Percentiles rank a stretch among this genome's conserved stretches.
Evolutionary conservation across 2,888 invertebrate species (phyloP).

Genomic region (Crocallis elinguaria): DNA sequence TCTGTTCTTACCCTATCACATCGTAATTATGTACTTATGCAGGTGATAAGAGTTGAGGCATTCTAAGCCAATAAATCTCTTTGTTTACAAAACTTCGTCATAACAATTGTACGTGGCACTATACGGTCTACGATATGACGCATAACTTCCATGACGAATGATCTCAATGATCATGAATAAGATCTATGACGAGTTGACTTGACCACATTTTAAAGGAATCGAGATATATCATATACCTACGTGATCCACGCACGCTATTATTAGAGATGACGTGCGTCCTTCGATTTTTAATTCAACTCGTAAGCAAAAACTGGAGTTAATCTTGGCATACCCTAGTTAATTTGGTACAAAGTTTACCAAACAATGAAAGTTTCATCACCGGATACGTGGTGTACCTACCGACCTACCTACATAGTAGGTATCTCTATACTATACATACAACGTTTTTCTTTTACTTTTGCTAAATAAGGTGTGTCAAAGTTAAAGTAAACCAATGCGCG

Average conservation of each 20-base stretch:
- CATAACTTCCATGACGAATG: constrained; percentile 41
- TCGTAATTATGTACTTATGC: too few relatives aligned
- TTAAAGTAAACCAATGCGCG: too few relatives aligned
- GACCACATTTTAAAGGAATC: constrained; percentile 21
- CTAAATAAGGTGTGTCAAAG: too few relatives aligned
- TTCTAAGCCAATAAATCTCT: constrained; percentile 1
- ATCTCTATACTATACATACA: too few relatives aligned
- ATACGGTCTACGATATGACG: constrained; percentile 41
- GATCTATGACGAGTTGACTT: constrained; percentile 61
- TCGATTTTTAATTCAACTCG: neutral
- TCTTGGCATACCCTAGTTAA: too few relatives aligned
- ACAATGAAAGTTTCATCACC: too few relatives aligned
- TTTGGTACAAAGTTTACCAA: too few relatives aligned
- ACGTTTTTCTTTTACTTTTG: too few relatives aligned
- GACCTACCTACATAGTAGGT: too few relatives aligned
- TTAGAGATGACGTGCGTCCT: constrained; percentile 23
- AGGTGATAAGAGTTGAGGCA: too few relatives aligned
- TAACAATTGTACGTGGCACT: constrained; percentile 10
- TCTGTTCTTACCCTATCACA: too few relatives aligned
- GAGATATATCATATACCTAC: constrained; percentile 3
- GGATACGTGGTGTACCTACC: too few relatives aligned
- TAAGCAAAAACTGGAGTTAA: neutral
- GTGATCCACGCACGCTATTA: constrained; percentile 25
- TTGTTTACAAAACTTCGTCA: constrained; percentile 15
- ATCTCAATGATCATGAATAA: constrained; percentile 59